Percentiles rank a stretch among this genome's conserved stretches.
These are phyloP conservation scores for Rhamnusium bicolor DNA, from an alignment of 2,888 invertebrate species.

Conservation along the genomic window DNA sequence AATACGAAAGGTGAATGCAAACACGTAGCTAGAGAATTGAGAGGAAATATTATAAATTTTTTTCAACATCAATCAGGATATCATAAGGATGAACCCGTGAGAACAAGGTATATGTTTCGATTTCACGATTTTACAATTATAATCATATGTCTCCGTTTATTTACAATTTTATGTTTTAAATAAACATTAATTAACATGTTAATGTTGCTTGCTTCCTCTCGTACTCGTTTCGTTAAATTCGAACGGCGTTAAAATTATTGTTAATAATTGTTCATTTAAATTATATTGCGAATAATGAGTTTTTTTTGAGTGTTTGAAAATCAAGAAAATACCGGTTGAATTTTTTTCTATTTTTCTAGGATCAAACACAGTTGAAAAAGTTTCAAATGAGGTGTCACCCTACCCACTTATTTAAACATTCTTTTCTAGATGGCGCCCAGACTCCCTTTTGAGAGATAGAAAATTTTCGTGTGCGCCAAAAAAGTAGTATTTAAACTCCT, in stretches of 20 bases:
- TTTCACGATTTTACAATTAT: conserved; percentile 35
- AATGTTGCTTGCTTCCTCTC: conserved; percentile 25
- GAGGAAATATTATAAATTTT: conserved; percentile 1
- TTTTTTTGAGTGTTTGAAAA: neutral
- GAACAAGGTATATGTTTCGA: conserved; percentile 35
- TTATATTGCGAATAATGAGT: conserved; percentile 1
- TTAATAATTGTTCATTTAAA: neutral
- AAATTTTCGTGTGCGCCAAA: too few species aligned
- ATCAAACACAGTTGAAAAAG: too few species aligned
- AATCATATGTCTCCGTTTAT: conserved; percentile 30
- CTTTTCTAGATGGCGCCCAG: too few species aligned
- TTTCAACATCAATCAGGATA: conserved; percentile 7
- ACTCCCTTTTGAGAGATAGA: too few species aligned
- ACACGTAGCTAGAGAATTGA: neutral
- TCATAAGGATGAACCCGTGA: conserved; percentile 20
- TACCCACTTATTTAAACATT: too few species aligned
- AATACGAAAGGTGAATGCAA: neutral
- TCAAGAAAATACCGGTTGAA: too few species aligned
- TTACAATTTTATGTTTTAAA: conserved; percentile 29
- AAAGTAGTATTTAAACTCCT: too few species aligned
- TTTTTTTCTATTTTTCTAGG: too few species aligned
- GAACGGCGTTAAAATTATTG: neutral
- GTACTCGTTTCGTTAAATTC: neutral
- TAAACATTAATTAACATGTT: conserved; percentile 33
- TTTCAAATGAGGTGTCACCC: too few species aligned